Base-by-base conservation (phyloP, 2,888 invertebrate species). In the Lasioglossum pauxillum region DNA sequence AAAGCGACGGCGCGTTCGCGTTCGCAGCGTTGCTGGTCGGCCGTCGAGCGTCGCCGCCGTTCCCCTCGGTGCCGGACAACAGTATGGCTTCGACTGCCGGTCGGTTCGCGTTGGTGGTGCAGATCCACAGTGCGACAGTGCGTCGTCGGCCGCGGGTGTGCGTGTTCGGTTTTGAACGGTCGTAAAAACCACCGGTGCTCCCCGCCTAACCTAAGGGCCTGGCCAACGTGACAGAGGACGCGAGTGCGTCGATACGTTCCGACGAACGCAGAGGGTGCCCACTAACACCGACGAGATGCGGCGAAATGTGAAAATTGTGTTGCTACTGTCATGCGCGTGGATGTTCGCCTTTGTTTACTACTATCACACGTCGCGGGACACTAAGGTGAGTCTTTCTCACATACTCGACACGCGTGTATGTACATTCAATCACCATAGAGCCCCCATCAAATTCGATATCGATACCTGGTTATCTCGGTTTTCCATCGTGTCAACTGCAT, bases 291-390 rank as follows among this genome's bases (percentile, higher is more conserved):
- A 83, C 86, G 93, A 92, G 91, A 96, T 96, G 96, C 95, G 96
- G 94, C 96, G 96, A 89, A 97, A 97, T 95, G 96, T 96, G 90
- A 97, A 96, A 95, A 96, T 96, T 93, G 95, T 96, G 92, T 95
- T 96, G 90, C 95, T 96, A 88, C 96, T 96, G 93, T 96, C 96
- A 91, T 96, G 96, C 94, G 96, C 96, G 90, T 97, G 97, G 97
- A 96, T 96, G 96, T 96, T 96, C 95, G 96, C 96, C 92, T 96
- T 96, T 93, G 96, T 97, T 95, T 97, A 96, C 95, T 96, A 96
- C 94, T 95, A 96, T 87, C 96, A 96, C 94, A 96, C 96, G 82
- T 96, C 96, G 87, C 95, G 95, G 90, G 96, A 96, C 90, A 95
- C 95, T 85, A 96, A 96, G 96, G 96, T 79, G n/a, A 57, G 71